Conservation (phyloP, 2,113 vertebrate species). For the Mormyrus lacerda region DNA sequence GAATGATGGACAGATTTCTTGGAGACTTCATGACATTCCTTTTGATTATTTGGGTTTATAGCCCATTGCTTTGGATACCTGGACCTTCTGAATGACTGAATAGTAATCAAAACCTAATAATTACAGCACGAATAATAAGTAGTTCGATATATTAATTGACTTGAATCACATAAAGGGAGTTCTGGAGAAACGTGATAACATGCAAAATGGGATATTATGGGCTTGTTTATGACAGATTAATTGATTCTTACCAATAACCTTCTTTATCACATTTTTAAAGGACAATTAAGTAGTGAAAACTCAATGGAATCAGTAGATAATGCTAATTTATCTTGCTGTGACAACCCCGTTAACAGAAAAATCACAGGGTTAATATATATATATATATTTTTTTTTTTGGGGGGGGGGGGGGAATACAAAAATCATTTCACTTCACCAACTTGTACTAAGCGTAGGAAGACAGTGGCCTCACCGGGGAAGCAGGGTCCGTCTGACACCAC, state of each 20-base stretch:
- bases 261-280: conserved; percentile 10
- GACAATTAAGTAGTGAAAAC: conserved; percentile 1
- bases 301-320: background rate
- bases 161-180: background rate
- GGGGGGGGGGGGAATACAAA: background rate
- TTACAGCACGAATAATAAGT: background rate
- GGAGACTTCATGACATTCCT: background rate
- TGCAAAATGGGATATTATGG: background rate
- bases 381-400: background rate
- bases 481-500: conserved; percentile 78
- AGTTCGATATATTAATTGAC: conserved; percentile 16
- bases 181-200: conserved; percentile 4
- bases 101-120: conserved; percentile 9
- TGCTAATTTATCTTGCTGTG: background rate
- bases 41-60: background rate
- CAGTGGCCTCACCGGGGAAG: conserved; percentile 71
- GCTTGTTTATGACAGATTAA: conserved; percentile 2
- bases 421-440: background rate
- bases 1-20: background rate
- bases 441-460: background rate
- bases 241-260: conserved; percentile 6
- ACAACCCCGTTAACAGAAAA: background rate
- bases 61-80: background rate
- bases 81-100: background rate
- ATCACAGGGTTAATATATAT: background rate